Evolutionary conservation across 2,797 vertebrate genomes (phyloP).

Genomic region (Hoplostethus mediterraneus): DNA sequence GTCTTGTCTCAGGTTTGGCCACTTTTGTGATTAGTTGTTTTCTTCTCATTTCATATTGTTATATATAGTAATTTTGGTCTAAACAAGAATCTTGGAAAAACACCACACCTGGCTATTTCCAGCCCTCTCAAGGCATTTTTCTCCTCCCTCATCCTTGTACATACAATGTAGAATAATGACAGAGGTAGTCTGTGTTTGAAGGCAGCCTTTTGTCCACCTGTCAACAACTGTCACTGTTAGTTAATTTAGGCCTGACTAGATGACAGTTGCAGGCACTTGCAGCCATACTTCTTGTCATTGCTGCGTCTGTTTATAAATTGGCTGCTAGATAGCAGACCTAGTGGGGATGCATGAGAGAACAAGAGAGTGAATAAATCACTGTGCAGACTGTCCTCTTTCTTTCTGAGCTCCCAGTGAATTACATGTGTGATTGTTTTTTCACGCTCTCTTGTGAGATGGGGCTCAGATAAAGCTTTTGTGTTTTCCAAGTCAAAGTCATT

Average conservation of each 20-base stretch:
- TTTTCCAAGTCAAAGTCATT: slow-evolving; percentile 5
- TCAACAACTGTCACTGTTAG: slow-evolving; percentile 31
- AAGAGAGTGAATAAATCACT: not conserved
- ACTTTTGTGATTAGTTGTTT: slow-evolving; percentile 3
- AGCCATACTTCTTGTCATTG: slow-evolving; percentile 40
- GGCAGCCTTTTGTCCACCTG: slow-evolving; percentile 47
- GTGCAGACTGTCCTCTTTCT: slow-evolving; percentile 19
- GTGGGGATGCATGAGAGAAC: slow-evolving; percentile 34
- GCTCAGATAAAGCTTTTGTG: slow-evolving; percentile 3
- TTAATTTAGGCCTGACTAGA: slow-evolving; percentile 30
- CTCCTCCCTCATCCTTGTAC: not conserved
- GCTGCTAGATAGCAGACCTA: slow-evolving; percentile 23
- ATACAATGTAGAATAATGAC: slow-evolving; percentile 34
- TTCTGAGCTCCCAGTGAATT: slow-evolving; percentile 32
- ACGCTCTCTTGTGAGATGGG: not conserved
- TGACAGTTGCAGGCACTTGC: slow-evolving; percentile 38
- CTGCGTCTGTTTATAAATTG: slow-evolving; percentile 37
- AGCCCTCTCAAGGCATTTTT: not conserved
- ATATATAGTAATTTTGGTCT: not conserved
- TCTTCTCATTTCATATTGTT: not conserved
- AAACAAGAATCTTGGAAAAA: slow-evolving; percentile 10
- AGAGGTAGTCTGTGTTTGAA: slow-evolving; percentile 20
- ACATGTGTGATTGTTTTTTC: slow-evolving; percentile 51
- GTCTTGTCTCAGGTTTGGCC: not conserved
- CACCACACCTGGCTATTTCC: slow-evolving; percentile 28